Base-by-base conservation (phyloP, 2,888 invertebrate species). In the Prenolepis imparis region DNA sequence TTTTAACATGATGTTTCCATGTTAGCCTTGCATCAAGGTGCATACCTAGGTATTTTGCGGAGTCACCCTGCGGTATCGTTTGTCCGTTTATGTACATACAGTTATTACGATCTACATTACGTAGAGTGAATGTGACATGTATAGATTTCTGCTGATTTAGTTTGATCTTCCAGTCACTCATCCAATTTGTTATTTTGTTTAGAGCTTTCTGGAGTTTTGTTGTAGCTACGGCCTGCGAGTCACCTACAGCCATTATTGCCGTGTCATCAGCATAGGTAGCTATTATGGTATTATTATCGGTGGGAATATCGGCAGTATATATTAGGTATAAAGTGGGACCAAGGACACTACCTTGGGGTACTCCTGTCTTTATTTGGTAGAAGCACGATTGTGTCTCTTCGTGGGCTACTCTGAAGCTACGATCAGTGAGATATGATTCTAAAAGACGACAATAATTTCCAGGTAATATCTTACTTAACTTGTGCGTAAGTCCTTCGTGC, bases 251-350 rank as follows among this genome's bases (percentile, higher is more conserved):
- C 44, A 48, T 66, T 28, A 66, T 28, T 12, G 44, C 44, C 8
- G 44, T 66, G 8, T 66, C 44, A 8, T 44, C 15, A 44, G 66
- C 44, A 24, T 18, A 66, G 8, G 24, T 44, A 8, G 24, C 24
- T 44, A 66, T 44, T 1, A 4, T 44, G 0, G 44, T 66, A 6
- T 66, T 24, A 0, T 18, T 66, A 39, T 39, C 39, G 0, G 84
- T 83, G 3, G 89, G 87, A 4, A 89, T n/a, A 57, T 88, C 88
- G 39, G 82, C 68, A 1, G 84, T 41, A 12, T 12, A 41, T 3
- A 41, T 3, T 3, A 41, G 12, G 12, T 41, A 41, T 12, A 41
- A 41, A 3, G 3, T 41, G 3, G 12, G 12, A 0, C 41, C 12
- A 0, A 41, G 12, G 3, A 41, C 12, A 12, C 12, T 41, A 3